Conservation (phyloP, 2,888 invertebrate species). For the Lasioglossum marginatum region DNA sequence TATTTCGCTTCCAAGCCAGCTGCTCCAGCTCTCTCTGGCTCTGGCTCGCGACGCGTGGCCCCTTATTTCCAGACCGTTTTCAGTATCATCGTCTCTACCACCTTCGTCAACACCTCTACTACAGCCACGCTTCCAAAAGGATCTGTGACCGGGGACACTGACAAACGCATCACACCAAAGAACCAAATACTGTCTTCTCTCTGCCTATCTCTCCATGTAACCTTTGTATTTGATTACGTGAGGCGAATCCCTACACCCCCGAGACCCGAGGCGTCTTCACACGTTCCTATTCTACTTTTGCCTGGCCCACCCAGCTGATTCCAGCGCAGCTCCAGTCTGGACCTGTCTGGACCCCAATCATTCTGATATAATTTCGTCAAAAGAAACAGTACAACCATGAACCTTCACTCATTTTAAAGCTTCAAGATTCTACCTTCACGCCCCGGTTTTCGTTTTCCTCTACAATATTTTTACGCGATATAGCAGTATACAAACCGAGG, state of each 20-base stretch:
- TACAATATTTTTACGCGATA: no score
- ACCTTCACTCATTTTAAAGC: no score
- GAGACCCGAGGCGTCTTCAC: constrained; percentile 18
- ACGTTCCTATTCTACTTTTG: constrained; percentile 30
- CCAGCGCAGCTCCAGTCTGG: background rate
- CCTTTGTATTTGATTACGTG: constrained; percentile 16
- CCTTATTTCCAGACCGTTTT: constrained; percentile 71
- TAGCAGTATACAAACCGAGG: no score
- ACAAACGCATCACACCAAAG: background rate
- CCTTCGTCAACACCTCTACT: constrained; percentile 28
- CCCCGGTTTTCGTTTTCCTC: no score
- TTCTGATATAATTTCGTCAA: no score
- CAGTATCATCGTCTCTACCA: constrained; percentile 42
- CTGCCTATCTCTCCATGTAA: constrained; percentile 3
- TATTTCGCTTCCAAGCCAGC: constrained; percentile 55
- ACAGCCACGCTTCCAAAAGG: constrained; percentile 27
- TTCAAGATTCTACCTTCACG: no score
- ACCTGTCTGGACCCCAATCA: no score
- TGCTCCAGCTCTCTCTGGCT: constrained; percentile 22
- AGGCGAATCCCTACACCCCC: constrained; percentile 3
- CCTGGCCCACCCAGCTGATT: constrained; percentile 31
- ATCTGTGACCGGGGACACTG: constrained; percentile 6
- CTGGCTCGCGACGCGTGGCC: constrained; percentile 68
- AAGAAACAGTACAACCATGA: no score
- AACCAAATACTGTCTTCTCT: background rate